Evolutionary conservation across 2,888 invertebrate genomes (phyloP).

Genomic region (Lymantria dispar): DNA sequence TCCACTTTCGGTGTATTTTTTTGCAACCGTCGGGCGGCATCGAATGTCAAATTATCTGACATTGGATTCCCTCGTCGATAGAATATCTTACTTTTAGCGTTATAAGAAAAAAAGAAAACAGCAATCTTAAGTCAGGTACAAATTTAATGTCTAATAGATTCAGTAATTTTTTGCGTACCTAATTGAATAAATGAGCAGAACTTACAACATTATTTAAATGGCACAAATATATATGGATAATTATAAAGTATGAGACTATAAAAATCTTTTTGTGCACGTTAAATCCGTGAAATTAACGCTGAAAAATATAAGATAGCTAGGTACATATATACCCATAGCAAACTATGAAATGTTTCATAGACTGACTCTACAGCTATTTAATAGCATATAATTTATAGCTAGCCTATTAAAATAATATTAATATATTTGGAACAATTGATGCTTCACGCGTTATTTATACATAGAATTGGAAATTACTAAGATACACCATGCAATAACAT

Average conservation of each 20-base stretch:
- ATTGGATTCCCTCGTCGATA: too few species aligned
- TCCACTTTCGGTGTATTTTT: too few species aligned
- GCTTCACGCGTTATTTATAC: neutral
- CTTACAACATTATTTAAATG: conserved; percentile 23
- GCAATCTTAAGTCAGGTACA: conserved; percentile 52
- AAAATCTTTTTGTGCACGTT: neutral
- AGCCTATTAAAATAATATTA: conserved; percentile 9
- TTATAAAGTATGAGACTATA: neutral
- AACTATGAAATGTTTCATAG: neutral
- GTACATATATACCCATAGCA: neutral
- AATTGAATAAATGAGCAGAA: conserved; percentile 36
- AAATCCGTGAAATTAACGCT: neutral
- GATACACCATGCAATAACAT: neutral
- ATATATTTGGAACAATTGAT: conserved; percentile 4
- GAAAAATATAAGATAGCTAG: neutral
- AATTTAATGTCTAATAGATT: conserved; percentile 27
- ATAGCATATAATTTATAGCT: neutral
- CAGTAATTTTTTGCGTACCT: conserved; percentile 26
- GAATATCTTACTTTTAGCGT: conserved; percentile 33
- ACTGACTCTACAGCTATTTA: neutral
- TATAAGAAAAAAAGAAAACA: conserved; percentile 21
- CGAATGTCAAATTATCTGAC: too few species aligned
- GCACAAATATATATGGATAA: conserved; percentile 33
- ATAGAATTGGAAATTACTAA: neutral
- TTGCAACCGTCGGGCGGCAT: too few species aligned